Evolutionary conservation across 2,113 vertebrate species (phyloP).

Genomic region (Andinoacara biseriatus): DNA sequence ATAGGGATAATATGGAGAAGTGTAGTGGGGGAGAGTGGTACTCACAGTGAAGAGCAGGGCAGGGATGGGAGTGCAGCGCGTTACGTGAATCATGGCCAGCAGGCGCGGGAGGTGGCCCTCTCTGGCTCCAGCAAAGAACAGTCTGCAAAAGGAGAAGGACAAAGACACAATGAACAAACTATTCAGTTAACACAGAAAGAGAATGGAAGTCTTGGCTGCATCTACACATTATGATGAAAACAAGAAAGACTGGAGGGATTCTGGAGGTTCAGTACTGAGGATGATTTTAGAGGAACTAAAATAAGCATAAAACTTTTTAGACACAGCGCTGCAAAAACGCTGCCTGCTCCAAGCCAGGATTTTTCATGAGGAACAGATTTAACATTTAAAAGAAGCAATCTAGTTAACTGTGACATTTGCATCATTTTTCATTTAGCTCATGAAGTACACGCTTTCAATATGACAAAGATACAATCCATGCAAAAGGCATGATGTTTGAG

Average conservation of each 20-base stretch:
- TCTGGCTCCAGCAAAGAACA: conserved; percentile 93
- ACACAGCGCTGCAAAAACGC: not conserved
- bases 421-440: not conserved
- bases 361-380: no score
- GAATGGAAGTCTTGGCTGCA: not conserved
- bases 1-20: not conserved
- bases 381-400: not conserved
- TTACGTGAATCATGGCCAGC: conserved; percentile 92
- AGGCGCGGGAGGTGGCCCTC: conserved; percentile 92
- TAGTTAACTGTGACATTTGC: not conserved
- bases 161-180: not conserved
- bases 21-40: not conserved
- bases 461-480: not conserved
- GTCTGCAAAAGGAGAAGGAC: conserved; percentile 67
- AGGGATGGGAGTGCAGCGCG: conserved; percentile 90
- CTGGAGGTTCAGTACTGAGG: not conserved
- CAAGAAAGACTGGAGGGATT: not conserved
- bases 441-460: not conserved
- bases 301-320: not conserved
- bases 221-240: not conserved
- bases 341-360: not conserved
- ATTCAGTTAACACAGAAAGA: not conserved
- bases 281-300: not conserved
- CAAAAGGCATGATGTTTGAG: not conserved
- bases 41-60: conserved; percentile 93